Base-by-base conservation (phyloP, 2,888 invertebrate species). In the Dryococelus australis region DNA sequence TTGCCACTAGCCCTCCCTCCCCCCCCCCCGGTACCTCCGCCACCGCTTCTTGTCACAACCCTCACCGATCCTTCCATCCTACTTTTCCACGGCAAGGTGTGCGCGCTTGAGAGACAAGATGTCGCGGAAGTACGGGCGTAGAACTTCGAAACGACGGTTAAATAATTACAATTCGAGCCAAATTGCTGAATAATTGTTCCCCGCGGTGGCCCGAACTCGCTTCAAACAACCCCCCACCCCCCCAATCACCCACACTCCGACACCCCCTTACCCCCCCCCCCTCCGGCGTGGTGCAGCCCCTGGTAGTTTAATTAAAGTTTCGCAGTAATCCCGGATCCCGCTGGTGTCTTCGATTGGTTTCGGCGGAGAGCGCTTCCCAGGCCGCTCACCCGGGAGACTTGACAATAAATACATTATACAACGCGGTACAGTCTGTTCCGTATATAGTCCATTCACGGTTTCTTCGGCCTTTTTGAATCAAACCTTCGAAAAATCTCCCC, bases 101-200 rank as follows among this genome's bases (percentile, higher is more conserved):
- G 65, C 8, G n/a, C 10, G 65, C 20, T n/a, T 5, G 65, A n/a
- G n/a, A 8, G n/a, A 65, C 24, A 65, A 65, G 65, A 5, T 24
- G 6, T 65, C 65, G 8, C n/a, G 24, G 65, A 65, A 65, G 65
- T 24, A 16, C 65, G 65, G 65, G 65, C 65, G 65, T n/a, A 16
- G 0, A 43, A 83, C 83, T 83, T 83, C 35, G 83, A 28, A 83
- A 28, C 83, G 83, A 83, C 35, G 43, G 83, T 83, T 35, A 83
- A 83, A 83, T 83, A 83, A 83, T 83, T 83, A 83, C 83, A 83
- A 83, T 83, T 83, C 83, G 43, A 43, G 28, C 83, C 24, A 83
- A 83, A 83, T 83, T 83, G 83, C 83, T 83, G 83, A 83, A 83
- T 83, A 83, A 83, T 83, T 83, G 83, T 83, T 83, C 83, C 43